Base-by-base conservation (phyloP, 1,140 invertebrate genomes). In the Lordiphosa stackelbergi region DNA sequence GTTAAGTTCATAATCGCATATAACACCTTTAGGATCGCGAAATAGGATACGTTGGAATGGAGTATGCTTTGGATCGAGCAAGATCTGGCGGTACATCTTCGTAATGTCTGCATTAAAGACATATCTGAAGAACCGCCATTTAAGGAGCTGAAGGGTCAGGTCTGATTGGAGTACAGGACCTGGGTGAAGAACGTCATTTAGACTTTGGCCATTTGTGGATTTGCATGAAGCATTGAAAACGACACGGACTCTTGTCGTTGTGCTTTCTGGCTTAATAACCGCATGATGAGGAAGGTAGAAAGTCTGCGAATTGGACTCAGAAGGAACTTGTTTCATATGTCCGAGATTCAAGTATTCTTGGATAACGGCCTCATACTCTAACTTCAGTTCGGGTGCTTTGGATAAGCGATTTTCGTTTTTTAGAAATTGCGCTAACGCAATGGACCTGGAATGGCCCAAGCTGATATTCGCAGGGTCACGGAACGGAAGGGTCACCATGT, bases 21-120 rank as follows among this genome's bases (percentile, higher is more conserved):
- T 13, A 6, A 12, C 19, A n/a, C 41, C 19, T 9, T 13, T 35
- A 12, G 19, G 22, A 1, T 38, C 16, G 40, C 74, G 51, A 73
- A 85, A 88, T 1, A 88, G 42, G 36, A 88, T 86, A 42, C 73
- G 38, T 60, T 87, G 84, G 28, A 73, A 70, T 10, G 62, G 51
- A 7, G 42, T 35, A 24, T 88, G 61, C 5, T 69, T 48, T 3
- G 53, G 12, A 78, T 22, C 22, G 22, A 22, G 22, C 22, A 22
- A 19, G 19, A 19, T 19, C 19, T 19, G 22, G 22, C 22, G 53
- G 56, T 78, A 88, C 71, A 87, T 87, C 55, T 85, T 71, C 16
- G 43, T 51, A 11, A 87, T 66, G 51, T 87, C 85, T 2, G 57
- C 63, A 12, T 60, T 55, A 16, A 87, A 45, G 6, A 77, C 69